Conservation (phyloP, 2,888 invertebrate genomes). For the Scaptomyza polygonia region DNA sequence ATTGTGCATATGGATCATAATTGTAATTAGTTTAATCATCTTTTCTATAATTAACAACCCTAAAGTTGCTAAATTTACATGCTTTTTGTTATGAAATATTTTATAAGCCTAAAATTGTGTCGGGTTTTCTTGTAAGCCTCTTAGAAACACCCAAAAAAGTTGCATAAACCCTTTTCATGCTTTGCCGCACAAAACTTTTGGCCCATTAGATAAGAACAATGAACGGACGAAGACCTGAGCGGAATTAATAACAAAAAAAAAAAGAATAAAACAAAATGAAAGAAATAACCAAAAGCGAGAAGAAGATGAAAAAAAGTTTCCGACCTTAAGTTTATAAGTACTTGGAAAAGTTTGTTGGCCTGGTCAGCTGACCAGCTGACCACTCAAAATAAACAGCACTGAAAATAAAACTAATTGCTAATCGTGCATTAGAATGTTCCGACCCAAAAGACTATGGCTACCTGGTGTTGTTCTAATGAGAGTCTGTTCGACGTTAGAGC, state of each 20-base stretch:
- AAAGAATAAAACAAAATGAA: constrained; percentile 6
- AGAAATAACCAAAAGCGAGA: constrained; percentile 14
- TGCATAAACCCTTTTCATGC: constrained; percentile 50
- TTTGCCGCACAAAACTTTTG: constrained; percentile 49
- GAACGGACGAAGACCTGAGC: constrained; percentile 29
- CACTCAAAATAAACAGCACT: constrained; percentile 48
- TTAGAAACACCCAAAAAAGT: constrained; percentile 31
- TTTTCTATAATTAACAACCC: constrained; percentile 30
- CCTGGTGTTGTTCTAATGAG: constrained; percentile 16
- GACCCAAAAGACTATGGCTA: neutral
- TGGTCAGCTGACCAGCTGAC: constrained; percentile 12
- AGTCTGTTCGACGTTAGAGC: constrained; percentile 34
- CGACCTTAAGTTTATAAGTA: constrained; percentile 73
- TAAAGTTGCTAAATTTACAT: neutral
- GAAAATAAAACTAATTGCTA: constrained; percentile 71
- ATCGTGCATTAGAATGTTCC: constrained; percentile 54
- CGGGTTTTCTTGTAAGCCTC: constrained; percentile 38
- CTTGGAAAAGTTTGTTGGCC: constrained; percentile 55
- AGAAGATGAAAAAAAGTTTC: constrained; percentile 32
- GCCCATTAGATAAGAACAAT: constrained; percentile 61
- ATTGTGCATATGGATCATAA: neutral
- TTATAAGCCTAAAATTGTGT: constrained; percentile 31
- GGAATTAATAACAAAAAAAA: constrained; percentile 5
- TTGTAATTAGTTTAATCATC: constrained; percentile 32
- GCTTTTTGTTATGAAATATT: constrained; percentile 13